These are phyloP conservation scores for Tetropium fuscum DNA, from an alignment of 2,888 invertebrate genomes.

Conservation along the genomic window DNA sequence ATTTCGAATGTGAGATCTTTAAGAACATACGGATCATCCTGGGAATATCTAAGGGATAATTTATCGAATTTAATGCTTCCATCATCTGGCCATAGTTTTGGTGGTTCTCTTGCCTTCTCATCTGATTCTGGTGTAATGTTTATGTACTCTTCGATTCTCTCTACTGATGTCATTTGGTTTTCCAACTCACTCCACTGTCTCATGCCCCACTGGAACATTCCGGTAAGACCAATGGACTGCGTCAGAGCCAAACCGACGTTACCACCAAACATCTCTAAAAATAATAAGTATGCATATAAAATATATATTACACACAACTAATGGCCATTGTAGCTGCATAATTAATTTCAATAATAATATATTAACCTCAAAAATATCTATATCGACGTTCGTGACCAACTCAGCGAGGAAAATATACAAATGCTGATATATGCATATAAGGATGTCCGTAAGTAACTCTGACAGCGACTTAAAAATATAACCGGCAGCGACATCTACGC, in stretches of 20 bases:
- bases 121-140: constrained; percentile 73
- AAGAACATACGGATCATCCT: constrained; percentile 78
- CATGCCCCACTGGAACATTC: constrained; percentile 91
- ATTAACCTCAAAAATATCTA: no score
- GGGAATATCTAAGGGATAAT: constrained; percentile 78
- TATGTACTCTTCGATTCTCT: constrained; percentile 86
- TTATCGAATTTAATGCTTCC: constrained; percentile 77
- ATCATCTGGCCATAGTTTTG: constrained; percentile 74
- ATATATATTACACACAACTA: no score
- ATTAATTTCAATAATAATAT: no score
- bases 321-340: no score
- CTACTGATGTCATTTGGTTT: constrained; percentile 92
- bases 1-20: constrained; percentile 73
- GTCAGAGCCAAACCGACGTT: constrained; percentile 64
- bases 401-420: no score
- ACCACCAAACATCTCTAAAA: constrained; percentile 59
- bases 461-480: no score
- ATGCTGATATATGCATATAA: no score
- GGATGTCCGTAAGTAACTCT: no score
- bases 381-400: no score
- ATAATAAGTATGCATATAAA: no score
- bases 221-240: constrained; percentile 60
- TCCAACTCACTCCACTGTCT: constrained; percentile 64
- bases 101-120: constrained; percentile 34
- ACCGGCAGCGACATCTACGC: no score